Conservation (phyloP, 2,113 vertebrate genomes). For the Galeopterus variegatus region DNA sequence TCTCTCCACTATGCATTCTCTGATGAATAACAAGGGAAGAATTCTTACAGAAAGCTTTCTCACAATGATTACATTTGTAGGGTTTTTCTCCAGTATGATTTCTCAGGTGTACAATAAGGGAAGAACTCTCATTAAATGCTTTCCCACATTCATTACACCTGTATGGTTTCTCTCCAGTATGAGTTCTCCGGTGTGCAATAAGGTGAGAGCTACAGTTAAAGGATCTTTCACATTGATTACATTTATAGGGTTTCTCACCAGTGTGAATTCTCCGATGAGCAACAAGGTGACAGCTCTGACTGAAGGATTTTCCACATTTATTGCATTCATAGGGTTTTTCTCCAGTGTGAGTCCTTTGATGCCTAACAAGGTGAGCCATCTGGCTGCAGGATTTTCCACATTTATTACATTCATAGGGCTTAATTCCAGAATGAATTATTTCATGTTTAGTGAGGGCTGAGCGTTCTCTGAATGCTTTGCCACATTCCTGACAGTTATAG, state of each 20-base stretch:
- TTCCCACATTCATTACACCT: constrained; percentile 85
- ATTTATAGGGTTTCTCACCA: constrained; percentile 85
- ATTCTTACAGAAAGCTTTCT: constrained; percentile 85
- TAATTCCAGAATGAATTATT: constrained; percentile 86
- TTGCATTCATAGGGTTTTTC: constrained; percentile 85
- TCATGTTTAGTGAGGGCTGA: constrained; percentile 85
- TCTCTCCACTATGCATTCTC: constrained; percentile 84
- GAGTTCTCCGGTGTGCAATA: constrained; percentile 83
- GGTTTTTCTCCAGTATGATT: constrained; percentile 85
- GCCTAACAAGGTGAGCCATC: constrained; percentile 84
- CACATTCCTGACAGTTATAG: constrained; percentile 83
- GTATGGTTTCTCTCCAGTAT: constrained; percentile 84
- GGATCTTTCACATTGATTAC: constrained; percentile 81
- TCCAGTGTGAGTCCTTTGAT: constrained; percentile 86
- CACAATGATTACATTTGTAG: constrained; percentile 83
- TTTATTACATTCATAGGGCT: constrained; percentile 85
- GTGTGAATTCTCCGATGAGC: constrained; percentile 86
- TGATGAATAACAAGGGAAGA: constrained; percentile 83
- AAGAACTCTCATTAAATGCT: constrained; percentile 85
- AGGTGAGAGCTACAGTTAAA: constrained; percentile 85
- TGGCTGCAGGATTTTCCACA: constrained; percentile 85
- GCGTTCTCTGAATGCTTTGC: constrained; percentile 85
- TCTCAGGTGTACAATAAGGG: constrained; percentile 83
- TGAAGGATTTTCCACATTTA: constrained; percentile 86
- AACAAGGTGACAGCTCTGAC: constrained; percentile 85